Evolutionary conservation across 2,797 vertebrate genomes (phyloP), one percentile per base, ranked within the genome.

Genomic region (Aratinga solstitialis): DNA sequence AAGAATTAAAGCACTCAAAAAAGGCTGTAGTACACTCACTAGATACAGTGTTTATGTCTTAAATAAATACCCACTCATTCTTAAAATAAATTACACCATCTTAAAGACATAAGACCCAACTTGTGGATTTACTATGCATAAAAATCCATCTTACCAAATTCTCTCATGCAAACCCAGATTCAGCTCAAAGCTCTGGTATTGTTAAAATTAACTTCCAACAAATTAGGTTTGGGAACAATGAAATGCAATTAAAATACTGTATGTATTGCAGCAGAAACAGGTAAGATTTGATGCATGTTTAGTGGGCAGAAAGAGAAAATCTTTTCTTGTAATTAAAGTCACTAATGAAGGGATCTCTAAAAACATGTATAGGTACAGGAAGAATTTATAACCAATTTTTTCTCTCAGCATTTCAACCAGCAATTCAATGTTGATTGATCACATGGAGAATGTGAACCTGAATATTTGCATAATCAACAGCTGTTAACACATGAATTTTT

Each of bases 231-330:
- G 75, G 77, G 58, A 94, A 93, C 32, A 88, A 94, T 87, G 24
- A 84, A 77, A 90, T 66, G 68, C 77, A 97, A 96, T 97, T 95
- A 96, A 94, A 95, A 94, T 32, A 76, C 4, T 23, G 18, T 82
- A 87, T 74, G 78, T 87, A 79, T 32, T 85, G 58, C 51, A 85
- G 68, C 14, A 82, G 71, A 93, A 93, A 67, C 22, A 92, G 74
- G 58, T 94, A 95, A 79, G 14, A 65, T 51, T 94, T 93, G 84
- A 90, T 80, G 38, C 3, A 23, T 22, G 20, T 74, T 86, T 47
- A 58, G 58, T 71, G 30, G 54, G 82, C 78, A 82, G 71, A 91
- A 51, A 63, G 9, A 65, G 14, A 86, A 87, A 68, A 89, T 77
- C 10, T 13, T 91, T 45, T 74, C 51, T 65, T 83, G 45, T 76